Evolutionary conservation across 2,797 vertebrate species (phyloP), one percentile per base, ranked within the genome.

Genomic region (Ctenopoma multispine): DNA sequence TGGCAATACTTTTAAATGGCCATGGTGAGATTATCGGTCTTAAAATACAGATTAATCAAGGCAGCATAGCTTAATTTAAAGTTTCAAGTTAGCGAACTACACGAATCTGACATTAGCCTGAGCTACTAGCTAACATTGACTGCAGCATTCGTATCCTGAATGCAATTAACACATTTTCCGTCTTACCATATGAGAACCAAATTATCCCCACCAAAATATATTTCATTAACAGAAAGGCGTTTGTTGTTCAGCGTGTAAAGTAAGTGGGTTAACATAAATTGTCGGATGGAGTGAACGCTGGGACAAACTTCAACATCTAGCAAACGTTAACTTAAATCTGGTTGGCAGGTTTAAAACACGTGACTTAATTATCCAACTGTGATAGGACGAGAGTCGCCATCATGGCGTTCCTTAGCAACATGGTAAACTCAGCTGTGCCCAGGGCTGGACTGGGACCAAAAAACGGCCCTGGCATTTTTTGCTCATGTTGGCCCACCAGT

Each of bases 321-420:
- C 34, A 11, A n/a, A 66, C 74, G 82, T 82, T 84, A 72, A 80
- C 88, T 75, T 71, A 80, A 80, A 54, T 68, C 87, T 77, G 90
- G 93, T 96, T 96, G 95, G 96, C 31, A 69, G 51, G 77, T 95
- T 95, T 85, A 92, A 94, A 73, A 11, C 66, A 79, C 63, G 87
- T 78, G 79, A 79, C 14, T 1, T 5, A 0, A 15, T 34, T 46
- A 5, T 24, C 7, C 34, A 3, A 4, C 53, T 21, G 13, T 63
- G 81, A 94, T 93, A 94, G 90, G 92, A 61, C 46, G 6, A 69
- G 18, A 53, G 18, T 18, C 20, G 10, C 61, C 43, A 24, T 31
- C 34, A 2, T 18, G 18, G 8, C 17, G 86, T 90, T 56, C 20
- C 87, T 59, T 75, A 81, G 89, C 89, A 89, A 90, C 90, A 10